Base-by-base conservation (phyloP, 2,888 invertebrate species). In the Philopedon plagiatum region DNA sequence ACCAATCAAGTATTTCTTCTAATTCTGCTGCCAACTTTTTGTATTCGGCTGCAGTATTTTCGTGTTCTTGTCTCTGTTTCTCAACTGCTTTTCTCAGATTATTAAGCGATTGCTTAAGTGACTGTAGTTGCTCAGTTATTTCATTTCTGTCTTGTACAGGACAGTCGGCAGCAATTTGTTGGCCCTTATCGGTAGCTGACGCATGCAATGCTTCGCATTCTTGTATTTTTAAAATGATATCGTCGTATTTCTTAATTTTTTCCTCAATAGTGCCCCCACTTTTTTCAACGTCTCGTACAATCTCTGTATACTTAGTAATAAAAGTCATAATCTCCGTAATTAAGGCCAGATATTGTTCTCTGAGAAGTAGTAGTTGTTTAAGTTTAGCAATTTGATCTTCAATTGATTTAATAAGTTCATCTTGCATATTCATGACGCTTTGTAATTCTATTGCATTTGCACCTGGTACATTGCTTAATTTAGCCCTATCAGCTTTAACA, bases 161-260 rank as follows among this genome's bases (percentile, higher is more conserved):
- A 44, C 96, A 96, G 86, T 97, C 97, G 0, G 93, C 92, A 0
- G 95, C 95, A 32, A 98, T 97, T 84, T 96, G 95, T 81, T 95
- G 94, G 0, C 97, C 97, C 83, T 97, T 97, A 81, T 97, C 97
- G 11, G 92, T 92, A 0, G 97, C 96, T 4, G 94, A 91, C 0
- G 95, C 94, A 7, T 97, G 85, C 34, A 93, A 87, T 8, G 96
- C 96, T 84, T 97, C 97, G 82, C 94, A 95, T 80, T 95, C 95
- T 86, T 95, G 96, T 62, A 97, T 95, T 81, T 94, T 94, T 0
- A 90, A 86, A 75, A 96, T 94, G 0, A 95, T 91, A 76, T 95
- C 93, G 80, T 95, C 94, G 79, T 96, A 96, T 62, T 93, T 91
- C 80, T 93, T 93, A 61, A 97, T 95, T 83, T 95, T 96, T 44